Conservation (phyloP, 2,888 invertebrate genomes). For the Himalopsyche japonica region DNA sequence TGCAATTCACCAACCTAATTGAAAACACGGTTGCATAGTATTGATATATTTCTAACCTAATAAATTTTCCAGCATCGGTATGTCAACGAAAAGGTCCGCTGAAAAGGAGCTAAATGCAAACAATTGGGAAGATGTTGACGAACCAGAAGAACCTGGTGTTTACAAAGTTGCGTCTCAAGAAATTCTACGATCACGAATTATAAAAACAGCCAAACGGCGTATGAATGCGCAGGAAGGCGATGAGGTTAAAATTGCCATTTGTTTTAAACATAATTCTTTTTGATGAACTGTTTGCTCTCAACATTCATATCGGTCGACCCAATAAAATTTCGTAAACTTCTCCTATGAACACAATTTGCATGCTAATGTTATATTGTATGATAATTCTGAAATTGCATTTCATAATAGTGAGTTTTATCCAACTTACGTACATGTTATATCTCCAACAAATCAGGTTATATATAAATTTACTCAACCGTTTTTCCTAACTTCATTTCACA, state of each 20-base stretch:
- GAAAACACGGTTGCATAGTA: neutral
- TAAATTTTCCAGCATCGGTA: neutral
- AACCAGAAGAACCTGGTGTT: conserved; percentile 73
- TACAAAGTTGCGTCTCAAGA: conserved; percentile 69
- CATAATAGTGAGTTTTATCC: too few species aligned
- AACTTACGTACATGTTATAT: too few species aligned
- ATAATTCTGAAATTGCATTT: too few species aligned
- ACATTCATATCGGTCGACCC: too few species aligned
- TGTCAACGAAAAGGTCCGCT: conserved; percentile 68
- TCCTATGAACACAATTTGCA: too few species aligned
- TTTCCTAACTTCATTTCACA: too few species aligned
- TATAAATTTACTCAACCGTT: too few species aligned
- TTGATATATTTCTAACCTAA: neutral
- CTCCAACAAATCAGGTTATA: too few species aligned
- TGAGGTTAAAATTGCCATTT: neutral
- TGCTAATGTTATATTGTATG: too few species aligned
- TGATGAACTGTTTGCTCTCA: neutral
- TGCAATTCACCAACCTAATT: too few species aligned
- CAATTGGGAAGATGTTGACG: conserved; percentile 83
- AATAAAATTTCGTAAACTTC: too few species aligned
- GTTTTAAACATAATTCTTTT: neutral
- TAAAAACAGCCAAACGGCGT: conserved; percentile 78
- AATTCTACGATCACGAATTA: conserved; percentile 73
- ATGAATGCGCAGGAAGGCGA: conserved; percentile 42
- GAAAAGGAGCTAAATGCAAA: conserved; percentile 77